phyloP scores from a whole-genome alignment of 2,888 invertebrate genomes.

The Zaprionus bogoriensis region DNA sequence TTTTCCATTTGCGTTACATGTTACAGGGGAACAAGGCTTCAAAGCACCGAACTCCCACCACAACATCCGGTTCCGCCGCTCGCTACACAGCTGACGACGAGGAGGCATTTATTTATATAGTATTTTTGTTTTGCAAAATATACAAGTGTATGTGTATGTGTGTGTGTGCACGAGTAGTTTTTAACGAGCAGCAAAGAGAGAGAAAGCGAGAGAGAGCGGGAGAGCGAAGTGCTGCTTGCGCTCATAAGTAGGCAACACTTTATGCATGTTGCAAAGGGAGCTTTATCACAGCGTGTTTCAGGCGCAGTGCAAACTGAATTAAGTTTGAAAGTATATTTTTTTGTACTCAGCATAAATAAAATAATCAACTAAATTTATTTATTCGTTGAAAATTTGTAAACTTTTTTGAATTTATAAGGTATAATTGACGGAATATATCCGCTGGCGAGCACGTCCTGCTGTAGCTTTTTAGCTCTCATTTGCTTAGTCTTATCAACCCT shows the following conservation, averaged over 20 bases:
- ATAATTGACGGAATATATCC: too few species aligned
- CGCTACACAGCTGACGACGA: conserved; percentile 46
- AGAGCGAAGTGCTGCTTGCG: background rate
- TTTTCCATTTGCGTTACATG: conserved; percentile 49
- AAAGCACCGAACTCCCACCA: conserved; percentile 11
- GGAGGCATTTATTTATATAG: conserved; percentile 6
- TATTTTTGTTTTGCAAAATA: conserved; percentile 14
- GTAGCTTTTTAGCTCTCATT: too few species aligned
- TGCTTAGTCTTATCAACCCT: too few species aligned
- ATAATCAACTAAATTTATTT: too few species aligned
- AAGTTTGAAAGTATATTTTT: too few species aligned
- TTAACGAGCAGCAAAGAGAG: conserved; percentile 12
- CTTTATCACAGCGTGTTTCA: conserved; percentile 19
- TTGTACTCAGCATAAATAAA: too few species aligned
- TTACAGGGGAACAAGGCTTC: conserved; percentile 21
- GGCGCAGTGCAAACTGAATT: too few species aligned
- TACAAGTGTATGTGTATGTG: conserved; percentile 1
- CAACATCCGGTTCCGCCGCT: conserved; percentile 27
- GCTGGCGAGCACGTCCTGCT: too few species aligned
- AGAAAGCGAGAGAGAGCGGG: background rate
- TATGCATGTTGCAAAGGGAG: background rate
- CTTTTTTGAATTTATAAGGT: too few species aligned
- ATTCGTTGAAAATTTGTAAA: too few species aligned
- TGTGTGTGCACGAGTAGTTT: conserved; percentile 1
- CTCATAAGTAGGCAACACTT: conserved; percentile 15